Evolutionary conservation across 1,140 invertebrate genomes (phyloP), one percentile per base, ranked within the genome.

Genomic region (Notospermus geniculatus): DNA sequence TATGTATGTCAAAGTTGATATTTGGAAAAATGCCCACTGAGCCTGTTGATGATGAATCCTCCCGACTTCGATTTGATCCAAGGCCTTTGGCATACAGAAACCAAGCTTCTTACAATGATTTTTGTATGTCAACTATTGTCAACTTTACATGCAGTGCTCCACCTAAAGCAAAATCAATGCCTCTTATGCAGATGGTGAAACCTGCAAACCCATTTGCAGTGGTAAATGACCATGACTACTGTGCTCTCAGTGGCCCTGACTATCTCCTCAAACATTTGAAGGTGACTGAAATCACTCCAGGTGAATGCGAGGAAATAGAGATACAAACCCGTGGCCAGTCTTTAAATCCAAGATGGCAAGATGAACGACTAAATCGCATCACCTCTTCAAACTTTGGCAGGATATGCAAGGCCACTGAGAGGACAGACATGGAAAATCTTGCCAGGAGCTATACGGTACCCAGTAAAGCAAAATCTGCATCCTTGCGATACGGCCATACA

Each of bases 361-460:
- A 53, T 19, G 62, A 67, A 63, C 65, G 67, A 43, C 28, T 19
- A 1, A 65, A 46, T 28, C 25, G 61, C 45, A 30, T 73, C 13
- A 36, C 54, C 11, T 64, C 65, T 25, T 72, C 69, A 9, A 63
- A 54, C n/a, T 71, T 67, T 65, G 69, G 67, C 1, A 57, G 58
- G 17, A 69, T 69, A 27, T 64, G 64, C 25, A 70, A 68, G 57
- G 61, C 65, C 22, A 66, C 64, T 13, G 59, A 62, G 5, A 23
- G 25, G 53, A 68, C 67, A 2, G 36, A 71, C 55, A 29, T 53
- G 28, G 17, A 17, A 13, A 67, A 63, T 54, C 39, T 68, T 11
- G 68, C 68, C 50, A 28, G 36, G 7, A 45, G 45, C 43, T 28
- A 30, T 27, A 52, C 36, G 7, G 19, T 19, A 17, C 17, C 54